Conservation (phyloP, 2,113 vertebrate genomes). For the Vulpes lagopus region DNA sequence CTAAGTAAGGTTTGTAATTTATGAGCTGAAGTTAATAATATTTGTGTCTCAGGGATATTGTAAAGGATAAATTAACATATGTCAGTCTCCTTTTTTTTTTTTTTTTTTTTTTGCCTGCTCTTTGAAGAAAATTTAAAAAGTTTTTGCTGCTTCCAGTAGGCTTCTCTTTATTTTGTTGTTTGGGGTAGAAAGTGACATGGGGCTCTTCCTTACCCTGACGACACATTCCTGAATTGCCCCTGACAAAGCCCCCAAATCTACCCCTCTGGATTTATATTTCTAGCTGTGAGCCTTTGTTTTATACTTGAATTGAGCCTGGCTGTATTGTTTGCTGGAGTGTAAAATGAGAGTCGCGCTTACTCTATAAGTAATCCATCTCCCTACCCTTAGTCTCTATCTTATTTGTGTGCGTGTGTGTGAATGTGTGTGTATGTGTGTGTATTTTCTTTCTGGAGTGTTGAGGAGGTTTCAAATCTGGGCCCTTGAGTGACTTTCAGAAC, state of each 20-base stretch:
- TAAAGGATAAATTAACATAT: neutral
- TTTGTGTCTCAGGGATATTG: neutral
- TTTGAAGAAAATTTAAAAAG: conserved; percentile 34
- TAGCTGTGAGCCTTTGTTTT: neutral
- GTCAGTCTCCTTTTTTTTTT: neutral
- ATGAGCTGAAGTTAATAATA: neutral
- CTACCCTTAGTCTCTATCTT: neutral
- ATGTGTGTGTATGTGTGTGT: neutral
- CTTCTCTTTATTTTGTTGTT: neutral
- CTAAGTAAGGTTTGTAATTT: neutral
- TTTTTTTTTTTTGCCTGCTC: conserved; percentile 23
- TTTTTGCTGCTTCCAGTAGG: neutral
- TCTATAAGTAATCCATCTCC: neutral
- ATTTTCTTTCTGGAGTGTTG: neutral
- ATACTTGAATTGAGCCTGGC: neutral
- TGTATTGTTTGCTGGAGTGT: neutral
- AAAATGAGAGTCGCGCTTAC: neutral
- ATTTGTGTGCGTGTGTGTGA: neutral
- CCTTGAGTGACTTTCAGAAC: neutral
- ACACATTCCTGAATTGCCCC: neutral
- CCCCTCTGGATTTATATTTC: neutral
- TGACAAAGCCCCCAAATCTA: neutral
- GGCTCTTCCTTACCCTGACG: neutral
- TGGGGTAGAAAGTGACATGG: neutral
- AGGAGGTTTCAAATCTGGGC: neutral